Evolutionary conservation across 2,113 vertebrate genomes (phyloP), one percentile per base, ranked within the genome.

Genomic region (Ceuthmochares aereus): DNA sequence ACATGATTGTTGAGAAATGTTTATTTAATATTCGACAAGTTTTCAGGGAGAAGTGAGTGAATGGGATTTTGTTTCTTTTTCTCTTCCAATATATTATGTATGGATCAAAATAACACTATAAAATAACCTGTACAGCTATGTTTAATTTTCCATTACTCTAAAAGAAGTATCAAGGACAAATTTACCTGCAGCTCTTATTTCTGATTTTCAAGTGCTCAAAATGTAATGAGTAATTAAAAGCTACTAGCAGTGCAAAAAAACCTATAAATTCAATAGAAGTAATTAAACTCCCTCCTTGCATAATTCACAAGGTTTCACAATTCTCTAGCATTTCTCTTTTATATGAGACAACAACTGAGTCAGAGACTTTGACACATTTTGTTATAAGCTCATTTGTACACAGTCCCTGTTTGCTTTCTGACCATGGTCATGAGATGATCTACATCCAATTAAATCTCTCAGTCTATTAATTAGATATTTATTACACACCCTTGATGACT

Each of bases 261-360:
- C 25, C 9, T 66, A 58, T 63, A 76, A 73, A 94, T 84, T 87
- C 91, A 84, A 30, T 63, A 42, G 59, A 51, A 74, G 55, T 79
- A 73, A 85, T 92, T 95, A 87, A 90, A 90, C n/a, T 74, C 29
- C 32, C 43, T 91, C 37, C 79, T 96, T 96, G 88, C 84, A 37
- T 95, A 96, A 97, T 91, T 88, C 67, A 59, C 21, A 34, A 68
- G 62, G 47, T 97, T 96, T 93, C 95, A 92, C 86, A 96, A 95
- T 91, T 90, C 47, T 67, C n/a, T 52, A 86, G 42, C 34, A 49
- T 90, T 96, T 94, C 70, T 89, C 51, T 72, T 92, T 93, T 93
- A 93, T 83, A 17, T 79, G 94, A 84, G 84, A 82, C 94, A 94
- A 86, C 81, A 74, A 70, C 64, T 94, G 95, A 96, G 90, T 97